Percentiles rank a stretch among this genome's conserved stretches.
phyloP scores from a whole-genome alignment of 2,888 invertebrate genomes.

The Napeogenes inachia region DNA sequence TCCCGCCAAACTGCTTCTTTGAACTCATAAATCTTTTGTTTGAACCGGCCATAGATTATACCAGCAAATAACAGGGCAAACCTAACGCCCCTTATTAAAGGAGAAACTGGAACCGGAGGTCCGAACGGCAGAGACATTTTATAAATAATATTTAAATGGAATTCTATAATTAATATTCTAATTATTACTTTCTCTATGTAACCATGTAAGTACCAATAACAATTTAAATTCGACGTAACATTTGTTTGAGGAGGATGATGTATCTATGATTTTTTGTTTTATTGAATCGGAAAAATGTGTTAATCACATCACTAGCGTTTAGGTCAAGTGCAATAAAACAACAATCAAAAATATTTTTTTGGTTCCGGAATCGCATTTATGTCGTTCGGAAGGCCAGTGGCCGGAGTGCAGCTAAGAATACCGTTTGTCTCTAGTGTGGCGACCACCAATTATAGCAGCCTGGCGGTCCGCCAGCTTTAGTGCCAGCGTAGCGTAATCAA shows the following conservation, averaged over 20 bases:
- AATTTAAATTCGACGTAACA: slow-evolving; percentile 12
- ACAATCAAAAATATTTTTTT: slow-evolving; percentile 44
- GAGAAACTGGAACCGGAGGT: slow-evolving; percentile 60
- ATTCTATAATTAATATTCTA: background rate
- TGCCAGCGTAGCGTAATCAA: slow-evolving; percentile 57
- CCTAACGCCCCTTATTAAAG: slow-evolving; percentile 58
- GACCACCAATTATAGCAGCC: slow-evolving; percentile 93
- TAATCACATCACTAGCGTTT: slow-evolving; percentile 52
- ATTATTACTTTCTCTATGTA: too few relatives aligned
- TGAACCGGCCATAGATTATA: slow-evolving; percentile 53
- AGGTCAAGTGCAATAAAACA: slow-evolving; percentile 70
- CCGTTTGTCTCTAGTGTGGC: slow-evolving; percentile 77
- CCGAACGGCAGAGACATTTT: slow-evolving; percentile 53
- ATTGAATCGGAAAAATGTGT: slow-evolving; percentile 34
- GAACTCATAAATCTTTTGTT: slow-evolving; percentile 48
- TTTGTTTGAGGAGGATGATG: slow-evolving; percentile 18
- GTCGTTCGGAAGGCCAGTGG: slow-evolving; percentile 66
- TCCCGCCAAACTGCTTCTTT: slow-evolving; percentile 45
- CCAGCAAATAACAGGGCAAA: slow-evolving; percentile 57
- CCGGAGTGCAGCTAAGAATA: slow-evolving; percentile 82
- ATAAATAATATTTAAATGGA: slow-evolving; percentile 4
- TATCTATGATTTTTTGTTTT: slow-evolving; percentile 31
- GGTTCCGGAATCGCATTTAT: slow-evolving; percentile 50
- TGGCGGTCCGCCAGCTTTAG: slow-evolving; percentile 84
- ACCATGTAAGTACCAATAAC: too few relatives aligned